Conservation (phyloP, 2,888 invertebrate genomes). For the Ormyrus nitidulus region DNA sequence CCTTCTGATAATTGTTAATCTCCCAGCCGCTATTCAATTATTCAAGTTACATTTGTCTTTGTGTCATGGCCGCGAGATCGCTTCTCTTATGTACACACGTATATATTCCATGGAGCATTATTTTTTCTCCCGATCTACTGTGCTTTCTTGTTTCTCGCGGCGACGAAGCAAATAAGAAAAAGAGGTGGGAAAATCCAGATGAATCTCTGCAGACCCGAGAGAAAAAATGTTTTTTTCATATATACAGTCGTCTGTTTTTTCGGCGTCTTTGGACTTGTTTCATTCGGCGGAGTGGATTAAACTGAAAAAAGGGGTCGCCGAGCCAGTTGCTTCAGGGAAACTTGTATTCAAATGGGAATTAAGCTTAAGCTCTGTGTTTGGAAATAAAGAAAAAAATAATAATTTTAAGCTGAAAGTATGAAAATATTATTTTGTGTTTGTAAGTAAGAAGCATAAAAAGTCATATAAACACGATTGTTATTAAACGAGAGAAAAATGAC, state of each 20-base stretch:
- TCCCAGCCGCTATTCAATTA: slow-evolving; percentile 35
- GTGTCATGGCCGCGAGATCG: slow-evolving; percentile 38
- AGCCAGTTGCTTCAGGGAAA: too few relatives aligned
- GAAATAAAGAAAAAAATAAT: too few relatives aligned
- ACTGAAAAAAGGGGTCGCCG: too few relatives aligned
- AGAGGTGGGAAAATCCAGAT: neutral
- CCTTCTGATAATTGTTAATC: slow-evolving; percentile 44
- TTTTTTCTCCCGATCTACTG: neutral
- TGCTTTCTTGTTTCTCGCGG: neutral
- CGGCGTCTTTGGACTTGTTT: too few relatives aligned
- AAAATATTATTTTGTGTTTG: slow-evolving; percentile 19
- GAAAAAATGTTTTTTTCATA: neutral
- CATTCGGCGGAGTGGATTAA: too few relatives aligned
- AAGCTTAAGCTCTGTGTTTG: too few relatives aligned
- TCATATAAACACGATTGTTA: neutral
- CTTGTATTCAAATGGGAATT: too few relatives aligned
- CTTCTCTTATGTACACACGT: neutral
- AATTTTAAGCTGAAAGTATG: too few relatives aligned
- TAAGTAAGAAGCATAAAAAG: slow-evolving; percentile 17
- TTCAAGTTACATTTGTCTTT: slow-evolving; percentile 48
- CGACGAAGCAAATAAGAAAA: slow-evolving; percentile 22
- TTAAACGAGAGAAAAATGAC: slow-evolving; percentile 10
- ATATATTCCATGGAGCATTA: neutral
- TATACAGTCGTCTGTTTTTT: neutral
- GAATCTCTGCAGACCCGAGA: neutral